Evolutionary conservation across 1,140 invertebrate genomes (phyloP).

Genomic region (Lucilia sericata): DNA sequence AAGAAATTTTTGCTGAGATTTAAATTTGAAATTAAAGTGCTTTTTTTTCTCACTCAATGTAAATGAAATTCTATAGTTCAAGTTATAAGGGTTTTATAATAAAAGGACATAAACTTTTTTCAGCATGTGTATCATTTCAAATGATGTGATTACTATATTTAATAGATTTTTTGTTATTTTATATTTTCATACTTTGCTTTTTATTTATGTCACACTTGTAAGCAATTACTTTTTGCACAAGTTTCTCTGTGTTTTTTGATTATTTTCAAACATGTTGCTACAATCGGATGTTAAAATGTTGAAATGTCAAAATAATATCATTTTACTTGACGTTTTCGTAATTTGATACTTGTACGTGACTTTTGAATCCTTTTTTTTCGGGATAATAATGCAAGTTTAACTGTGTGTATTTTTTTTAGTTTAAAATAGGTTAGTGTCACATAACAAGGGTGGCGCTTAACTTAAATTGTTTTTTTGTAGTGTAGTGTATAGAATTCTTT

Average conservation of each 20-base stretch:
- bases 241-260: neutral
- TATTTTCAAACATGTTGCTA: constrained; percentile 1
- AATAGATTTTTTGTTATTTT: neutral
- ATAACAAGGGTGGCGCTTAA: no score
- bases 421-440: no score
- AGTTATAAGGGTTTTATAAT: no score
- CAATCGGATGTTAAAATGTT: neutral
- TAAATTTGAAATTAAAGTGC: neutral
- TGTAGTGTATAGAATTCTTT: neutral
- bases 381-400: no score
- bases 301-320: neutral
- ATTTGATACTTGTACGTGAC: neutral
- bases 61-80: neutral
- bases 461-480: no score
- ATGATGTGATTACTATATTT: neutral
- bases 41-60: neutral
- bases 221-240: neutral
- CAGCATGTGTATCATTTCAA: neutral
- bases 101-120: neutral
- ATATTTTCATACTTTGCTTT: neutral
- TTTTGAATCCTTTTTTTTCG: neutral
- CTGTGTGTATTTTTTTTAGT: no score
- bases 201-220: neutral
- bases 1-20: neutral
- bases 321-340: neutral